Conservation (phyloP, 2,113 vertebrate genomes). For the Collichthys lucidus region DNA sequence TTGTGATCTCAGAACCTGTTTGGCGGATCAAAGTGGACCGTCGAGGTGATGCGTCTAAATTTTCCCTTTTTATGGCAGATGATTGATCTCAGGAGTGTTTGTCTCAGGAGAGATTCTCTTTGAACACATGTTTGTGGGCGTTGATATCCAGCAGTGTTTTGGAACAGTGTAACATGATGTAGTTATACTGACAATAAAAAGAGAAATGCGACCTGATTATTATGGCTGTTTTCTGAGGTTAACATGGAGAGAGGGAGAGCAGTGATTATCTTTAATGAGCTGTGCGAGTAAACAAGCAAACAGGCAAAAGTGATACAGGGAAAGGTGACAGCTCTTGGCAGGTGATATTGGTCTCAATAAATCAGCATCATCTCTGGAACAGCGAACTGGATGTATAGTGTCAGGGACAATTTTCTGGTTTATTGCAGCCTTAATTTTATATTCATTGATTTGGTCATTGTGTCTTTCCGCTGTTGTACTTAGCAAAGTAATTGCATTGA, state of each 20-base stretch:
- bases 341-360: neutral
- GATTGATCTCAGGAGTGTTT: slow-evolving; percentile 41
- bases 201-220: slow-evolving; percentile 7
- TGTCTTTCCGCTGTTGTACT: neutral
- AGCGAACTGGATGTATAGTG: neutral
- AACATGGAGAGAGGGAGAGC: neutral
- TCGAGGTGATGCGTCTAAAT: slow-evolving; percentile 15
- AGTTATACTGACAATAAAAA: slow-evolving; percentile 31
- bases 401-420: neutral
- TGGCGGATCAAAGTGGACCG: slow-evolving; percentile 49
- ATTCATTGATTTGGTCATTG: neutral
- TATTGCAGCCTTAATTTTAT: neutral
- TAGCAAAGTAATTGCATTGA: neutral
- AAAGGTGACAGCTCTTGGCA: neutral
- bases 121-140: slow-evolving; percentile 48
- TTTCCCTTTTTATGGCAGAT: slow-evolving; percentile 24
- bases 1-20: slow-evolving; percentile 54
- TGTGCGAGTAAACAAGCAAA: neutral
- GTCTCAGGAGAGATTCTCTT: slow-evolving; percentile 22
- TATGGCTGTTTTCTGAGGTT: slow-evolving; percentile 8
- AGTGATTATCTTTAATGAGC: neutral
- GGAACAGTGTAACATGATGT: slow-evolving; percentile 43
- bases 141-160: slow-evolving; percentile 42
- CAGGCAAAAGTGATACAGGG: neutral
- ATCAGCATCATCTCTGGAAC: neutral